Conservation (phyloP, 2,888 invertebrate genomes). For the Allophyes oxyacanthae region DNA sequence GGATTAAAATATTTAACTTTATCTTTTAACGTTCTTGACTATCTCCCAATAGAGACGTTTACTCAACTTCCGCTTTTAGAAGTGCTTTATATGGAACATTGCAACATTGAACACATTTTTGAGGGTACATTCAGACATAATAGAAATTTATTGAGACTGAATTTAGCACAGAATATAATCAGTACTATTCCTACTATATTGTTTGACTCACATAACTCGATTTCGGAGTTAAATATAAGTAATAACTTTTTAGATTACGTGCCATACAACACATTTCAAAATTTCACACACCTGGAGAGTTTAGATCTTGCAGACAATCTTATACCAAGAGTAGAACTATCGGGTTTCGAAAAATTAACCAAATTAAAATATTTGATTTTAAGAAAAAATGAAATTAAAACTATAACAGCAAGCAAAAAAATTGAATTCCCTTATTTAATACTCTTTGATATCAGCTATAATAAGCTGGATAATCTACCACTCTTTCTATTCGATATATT, state of each 20-base stretch:
- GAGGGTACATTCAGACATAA: constrained; percentile 93
- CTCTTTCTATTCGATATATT: constrained; percentile 78
- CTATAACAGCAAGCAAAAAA: constrained; percentile 76
- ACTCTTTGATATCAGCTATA: constrained; percentile 80
- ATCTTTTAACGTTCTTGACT: constrained; percentile 94
- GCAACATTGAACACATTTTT: constrained; percentile 91
- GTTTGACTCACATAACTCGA: constrained; percentile 91
- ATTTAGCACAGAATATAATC: constrained; percentile 93
- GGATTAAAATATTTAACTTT: constrained; percentile 93
- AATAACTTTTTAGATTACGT: constrained; percentile 93
- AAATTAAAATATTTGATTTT: constrained; percentile 80
- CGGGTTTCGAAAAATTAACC: constrained; percentile 77
- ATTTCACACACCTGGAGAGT: constrained; percentile 92
- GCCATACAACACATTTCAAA: constrained; percentile 93
- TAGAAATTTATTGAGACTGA: constrained; percentile 92
- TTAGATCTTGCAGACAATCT: constrained; percentile 92
- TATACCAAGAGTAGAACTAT: constrained; percentile 92
- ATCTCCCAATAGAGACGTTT: constrained; percentile 92
- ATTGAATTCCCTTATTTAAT: constrained; percentile 75
- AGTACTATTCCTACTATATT: constrained; percentile 90
- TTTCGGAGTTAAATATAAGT: constrained; percentile 93
- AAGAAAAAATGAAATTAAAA: constrained; percentile 82
- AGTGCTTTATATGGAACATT: constrained; percentile 92
- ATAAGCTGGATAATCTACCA: constrained; percentile 77
- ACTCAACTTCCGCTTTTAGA: constrained; percentile 94